These are phyloP conservation scores for Meloidogyne exigua DNA, from an alignment of 1,140 invertebrate genomes.

Conservation along the genomic window DNA sequence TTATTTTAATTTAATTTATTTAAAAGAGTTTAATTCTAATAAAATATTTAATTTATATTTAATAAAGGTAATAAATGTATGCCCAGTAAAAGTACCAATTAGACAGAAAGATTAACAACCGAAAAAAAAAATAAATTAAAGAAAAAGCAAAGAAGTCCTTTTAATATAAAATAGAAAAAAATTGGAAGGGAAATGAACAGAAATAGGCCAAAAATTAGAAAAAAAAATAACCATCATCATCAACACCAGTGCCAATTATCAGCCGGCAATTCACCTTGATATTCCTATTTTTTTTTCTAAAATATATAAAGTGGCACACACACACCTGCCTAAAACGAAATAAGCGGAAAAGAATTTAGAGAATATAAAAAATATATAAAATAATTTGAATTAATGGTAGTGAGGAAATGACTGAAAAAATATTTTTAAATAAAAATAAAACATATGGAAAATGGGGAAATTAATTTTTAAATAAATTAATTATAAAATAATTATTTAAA, in stretches of 20 bases:
- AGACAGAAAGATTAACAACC: too few species aligned
- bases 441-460: not conserved
- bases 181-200: not conserved
- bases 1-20: too few species aligned
- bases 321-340: not conserved
- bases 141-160: not conserved
- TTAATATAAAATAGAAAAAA: constrained; percentile 1
- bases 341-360: not conserved
- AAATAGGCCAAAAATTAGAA: not conserved
- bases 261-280: constrained; percentile 3
- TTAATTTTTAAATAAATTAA: not conserved
- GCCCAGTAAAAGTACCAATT: too few species aligned
- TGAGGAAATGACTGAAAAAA: not conserved
- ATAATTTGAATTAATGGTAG: not conserved
- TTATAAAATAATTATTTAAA: not conserved
- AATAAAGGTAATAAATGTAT: too few species aligned
- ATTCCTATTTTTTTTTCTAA: not conserved
- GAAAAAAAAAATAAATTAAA: too few species aligned
- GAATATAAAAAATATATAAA: not conserved
- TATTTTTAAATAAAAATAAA: constrained; percentile 1
- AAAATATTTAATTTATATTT: too few species aligned
- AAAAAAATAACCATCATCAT: not conserved
- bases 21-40: too few species aligned
- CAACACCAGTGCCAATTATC: not conserved
- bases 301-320: not conserved